A percentile compares a stretch with the other conserved stretches of the same genome.
Evolutionary conservation across 2,797 vertebrate genomes (phyloP).

Genomic region (Harpagifer antarcticus): DNA sequence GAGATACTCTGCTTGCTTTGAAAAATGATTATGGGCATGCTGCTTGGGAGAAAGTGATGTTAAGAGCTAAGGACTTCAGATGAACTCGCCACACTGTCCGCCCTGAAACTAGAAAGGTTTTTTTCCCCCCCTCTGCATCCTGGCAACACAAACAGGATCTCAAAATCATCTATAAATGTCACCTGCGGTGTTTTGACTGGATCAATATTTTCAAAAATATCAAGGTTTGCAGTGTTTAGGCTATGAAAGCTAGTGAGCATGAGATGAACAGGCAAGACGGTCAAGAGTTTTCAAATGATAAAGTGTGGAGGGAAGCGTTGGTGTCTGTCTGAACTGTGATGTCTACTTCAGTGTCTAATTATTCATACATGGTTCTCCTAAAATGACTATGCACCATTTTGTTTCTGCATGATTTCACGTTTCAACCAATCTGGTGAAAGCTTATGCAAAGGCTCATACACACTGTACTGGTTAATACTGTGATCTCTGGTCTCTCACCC

Average conservation of each 20-base stretch:
- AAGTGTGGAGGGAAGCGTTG: conserved; percentile 32
- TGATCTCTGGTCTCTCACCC: conserved; percentile 63
- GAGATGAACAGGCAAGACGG: conserved; percentile 42
- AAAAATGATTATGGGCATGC: conserved; percentile 27
- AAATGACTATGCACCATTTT: conserved; percentile 62
- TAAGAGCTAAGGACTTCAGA: conserved; percentile 30
- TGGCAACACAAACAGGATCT: conserved; percentile 13
- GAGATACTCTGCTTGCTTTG: conserved; percentile 56
- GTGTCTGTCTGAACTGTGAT: conserved; percentile 74
- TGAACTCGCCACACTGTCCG: conserved; percentile 26
- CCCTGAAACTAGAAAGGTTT: conserved; percentile 55
- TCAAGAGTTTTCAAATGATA: conserved; percentile 29
- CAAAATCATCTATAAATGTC: conserved; percentile 51
- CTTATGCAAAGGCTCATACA: conserved; percentile 62
- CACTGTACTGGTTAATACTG: conserved; percentile 77
- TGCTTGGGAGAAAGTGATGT: conserved; percentile 54
- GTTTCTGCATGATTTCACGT: conserved; percentile 60
- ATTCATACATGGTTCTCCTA: conserved; percentile 52
- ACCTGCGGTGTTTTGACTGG: conserved; percentile 59
- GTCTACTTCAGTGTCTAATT: conserved; percentile 59
- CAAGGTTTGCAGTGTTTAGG: conserved; percentile 52
- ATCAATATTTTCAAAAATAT: conserved; percentile 42
- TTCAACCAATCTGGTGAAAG: conserved; percentile 51
- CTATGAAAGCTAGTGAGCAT: conserved; percentile 56
- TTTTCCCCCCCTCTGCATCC: conserved; percentile 20